A percentile compares a stretch with the other conserved stretches of the same genome.
Conservation (phyloP, 2,113 vertebrate species). For the Argyrosomus japonicus region DNA sequence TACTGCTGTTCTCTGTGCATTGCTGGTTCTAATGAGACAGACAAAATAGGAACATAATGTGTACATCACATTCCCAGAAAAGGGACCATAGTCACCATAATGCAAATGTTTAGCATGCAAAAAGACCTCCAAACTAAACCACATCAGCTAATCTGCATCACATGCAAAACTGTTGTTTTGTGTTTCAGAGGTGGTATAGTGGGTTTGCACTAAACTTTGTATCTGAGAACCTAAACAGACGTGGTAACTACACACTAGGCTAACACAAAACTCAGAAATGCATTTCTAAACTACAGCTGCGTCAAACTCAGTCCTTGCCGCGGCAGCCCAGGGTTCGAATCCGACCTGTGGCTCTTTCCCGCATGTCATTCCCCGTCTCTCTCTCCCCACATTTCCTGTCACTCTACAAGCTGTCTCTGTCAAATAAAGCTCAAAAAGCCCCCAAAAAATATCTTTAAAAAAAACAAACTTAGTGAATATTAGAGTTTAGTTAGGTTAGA, state of each 20-base stretch:
- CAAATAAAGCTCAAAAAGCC: no score
- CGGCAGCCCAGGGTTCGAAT: no score
- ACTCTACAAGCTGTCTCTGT: no score
- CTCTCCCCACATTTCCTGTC: no score
- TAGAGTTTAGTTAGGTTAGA: not conserved
- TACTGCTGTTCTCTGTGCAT: not conserved
- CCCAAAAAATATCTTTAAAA: no score
- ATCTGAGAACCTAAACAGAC: not conserved
- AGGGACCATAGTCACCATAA: no score
- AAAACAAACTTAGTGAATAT: no score
- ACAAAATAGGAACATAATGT: not conserved
- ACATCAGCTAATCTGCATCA: not conserved
- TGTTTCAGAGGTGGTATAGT: not conserved
- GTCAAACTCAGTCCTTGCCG: no score
- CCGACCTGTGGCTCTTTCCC: no score
- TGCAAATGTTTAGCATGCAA: not conserved
- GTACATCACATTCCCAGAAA: no score
- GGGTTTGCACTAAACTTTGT: not conserved
- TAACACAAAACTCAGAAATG: no score
- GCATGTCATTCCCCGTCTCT: no score
- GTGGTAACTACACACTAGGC: not conserved
- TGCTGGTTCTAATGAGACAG: not conserved
- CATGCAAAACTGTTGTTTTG: slow-evolving; percentile 1
- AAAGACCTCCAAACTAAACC: not conserved
- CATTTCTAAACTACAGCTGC: not conserved